phyloP scores from a whole-genome alignment of 2,888 invertebrate genomes.

The Aleiodes leptofemur region DNA sequence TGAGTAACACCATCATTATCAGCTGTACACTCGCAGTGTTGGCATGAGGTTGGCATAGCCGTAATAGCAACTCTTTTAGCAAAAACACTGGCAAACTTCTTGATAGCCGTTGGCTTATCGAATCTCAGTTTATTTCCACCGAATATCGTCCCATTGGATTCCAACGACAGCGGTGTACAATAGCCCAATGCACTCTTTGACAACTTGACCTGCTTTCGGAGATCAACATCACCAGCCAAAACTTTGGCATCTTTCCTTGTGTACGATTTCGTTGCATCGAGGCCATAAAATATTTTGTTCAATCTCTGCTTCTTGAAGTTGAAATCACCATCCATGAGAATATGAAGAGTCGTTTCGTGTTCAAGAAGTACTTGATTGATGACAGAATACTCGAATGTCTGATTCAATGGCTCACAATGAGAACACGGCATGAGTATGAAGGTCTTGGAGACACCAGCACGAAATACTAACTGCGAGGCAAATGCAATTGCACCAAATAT shows the following conservation, averaged over 20 bases:
- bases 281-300: conserved; percentile 85
- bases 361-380: conserved; percentile 89
- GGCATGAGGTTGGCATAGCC: conserved; percentile 79
- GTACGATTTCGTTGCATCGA: conserved; percentile 86
- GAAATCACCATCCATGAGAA: conserved; percentile 89
- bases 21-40: conserved; percentile 83
- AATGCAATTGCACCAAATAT: conserved; percentile 86
- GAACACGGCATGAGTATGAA: conserved; percentile 89
- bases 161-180: conserved; percentile 88
- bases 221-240: conserved; percentile 83
- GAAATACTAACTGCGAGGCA: conserved; percentile 85
- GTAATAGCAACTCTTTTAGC: conserved; percentile 81
- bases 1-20: conserved; percentile 81
- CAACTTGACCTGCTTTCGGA: conserved; percentile 84
- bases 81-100: conserved; percentile 82
- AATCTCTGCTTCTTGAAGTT: conserved; percentile 84
- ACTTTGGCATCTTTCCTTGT: conserved; percentile 86
- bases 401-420: conserved; percentile 82
- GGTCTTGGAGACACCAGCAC: conserved; percentile 89
- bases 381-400: conserved; percentile 88
- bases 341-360: conserved; percentile 87
- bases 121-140: conserved; percentile 79
- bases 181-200: conserved; percentile 86
- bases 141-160: conserved; percentile 88
- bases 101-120: conserved; percentile 78